These are phyloP conservation scores for Fringilla coelebs DNA, from an alignment of 2,797 vertebrate genomes.

Conservation along the genomic window DNA sequence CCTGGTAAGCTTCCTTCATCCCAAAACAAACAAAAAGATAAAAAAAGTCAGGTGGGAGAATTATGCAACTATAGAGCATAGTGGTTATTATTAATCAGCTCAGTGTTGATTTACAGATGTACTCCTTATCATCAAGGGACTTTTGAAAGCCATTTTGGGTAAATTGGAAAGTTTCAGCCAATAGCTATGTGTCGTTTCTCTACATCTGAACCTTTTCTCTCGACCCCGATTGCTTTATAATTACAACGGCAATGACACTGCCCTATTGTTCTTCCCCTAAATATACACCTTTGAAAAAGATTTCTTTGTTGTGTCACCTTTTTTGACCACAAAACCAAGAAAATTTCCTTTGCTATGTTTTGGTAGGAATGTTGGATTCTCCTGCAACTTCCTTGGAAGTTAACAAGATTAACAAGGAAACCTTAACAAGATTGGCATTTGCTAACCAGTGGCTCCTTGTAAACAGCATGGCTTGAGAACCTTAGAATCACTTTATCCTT, in stretches of 20 bases:
- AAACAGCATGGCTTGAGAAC: not conserved
- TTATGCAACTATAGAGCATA: not conserved
- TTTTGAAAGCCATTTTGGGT: not conserved
- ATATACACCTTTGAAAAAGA: not conserved
- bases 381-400: not conserved
- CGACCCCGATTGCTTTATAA: not conserved
- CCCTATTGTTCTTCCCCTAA: not conserved
- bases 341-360: not conserved
- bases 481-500: not conserved
- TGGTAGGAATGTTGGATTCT: not conserved
- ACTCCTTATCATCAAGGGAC: not conserved
- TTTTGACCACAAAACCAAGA: not conserved
- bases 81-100: not conserved
- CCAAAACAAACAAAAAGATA: not conserved
- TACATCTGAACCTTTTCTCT: not conserved
- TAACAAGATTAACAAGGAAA: too few relatives aligned
- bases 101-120: not conserved
- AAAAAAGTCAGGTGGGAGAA: not conserved
- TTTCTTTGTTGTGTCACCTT: not conserved
- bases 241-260: not conserved
- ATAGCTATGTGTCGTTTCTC: not conserved
- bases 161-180: not conserved
- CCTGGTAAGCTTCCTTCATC: not conserved
- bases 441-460: not conserved
- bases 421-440: not conserved